phyloP scores from a whole-genome alignment of 92 coral and sea anemone species.

The Zoanthus sociatus region DNA sequence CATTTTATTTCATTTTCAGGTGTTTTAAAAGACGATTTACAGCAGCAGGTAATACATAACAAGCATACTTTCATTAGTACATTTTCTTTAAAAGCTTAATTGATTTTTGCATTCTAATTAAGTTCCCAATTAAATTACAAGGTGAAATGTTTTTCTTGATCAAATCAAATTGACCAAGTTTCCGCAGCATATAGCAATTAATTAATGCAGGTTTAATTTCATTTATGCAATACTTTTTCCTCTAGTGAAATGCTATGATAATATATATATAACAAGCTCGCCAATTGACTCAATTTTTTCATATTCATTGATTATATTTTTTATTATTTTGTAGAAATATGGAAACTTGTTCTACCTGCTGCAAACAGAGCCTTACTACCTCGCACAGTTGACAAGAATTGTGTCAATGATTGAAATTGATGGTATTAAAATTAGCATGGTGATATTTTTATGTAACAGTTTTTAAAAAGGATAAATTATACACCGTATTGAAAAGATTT shows the following conservation, averaged over 20 bases:
- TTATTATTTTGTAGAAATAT: conserved; percentile 66
- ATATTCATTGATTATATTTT: neutral
- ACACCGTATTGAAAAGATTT: too few species aligned
- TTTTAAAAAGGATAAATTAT: too few species aligned
- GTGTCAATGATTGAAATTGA: conserved; percentile 90
- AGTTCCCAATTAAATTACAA: neutral
- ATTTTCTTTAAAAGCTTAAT: too few species aligned
- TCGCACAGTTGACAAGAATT: conserved; percentile 94
- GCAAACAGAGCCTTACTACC: conserved; percentile 94
- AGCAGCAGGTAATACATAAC: conserved; percentile 73
- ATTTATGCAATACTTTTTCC: too few species aligned
- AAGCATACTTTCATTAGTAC: too few species aligned
- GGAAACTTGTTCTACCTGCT: conserved; percentile 94
- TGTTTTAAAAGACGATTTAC: conserved; percentile 85
- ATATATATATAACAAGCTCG: neutral
- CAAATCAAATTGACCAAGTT: too few species aligned
- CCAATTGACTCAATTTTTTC: neutral
- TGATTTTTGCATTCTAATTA: neutral
- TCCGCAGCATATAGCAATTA: too few species aligned
- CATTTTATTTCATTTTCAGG: conserved; percentile 49
- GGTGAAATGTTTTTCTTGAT: too few species aligned
- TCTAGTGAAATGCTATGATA: neutral
- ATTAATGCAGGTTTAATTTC: too few species aligned
- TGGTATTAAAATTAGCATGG: conserved; percentile 50
- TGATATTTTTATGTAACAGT: too few species aligned